Conservation (phyloP, 2,888 invertebrate genomes). For the Stenodera caucasica region DNA sequence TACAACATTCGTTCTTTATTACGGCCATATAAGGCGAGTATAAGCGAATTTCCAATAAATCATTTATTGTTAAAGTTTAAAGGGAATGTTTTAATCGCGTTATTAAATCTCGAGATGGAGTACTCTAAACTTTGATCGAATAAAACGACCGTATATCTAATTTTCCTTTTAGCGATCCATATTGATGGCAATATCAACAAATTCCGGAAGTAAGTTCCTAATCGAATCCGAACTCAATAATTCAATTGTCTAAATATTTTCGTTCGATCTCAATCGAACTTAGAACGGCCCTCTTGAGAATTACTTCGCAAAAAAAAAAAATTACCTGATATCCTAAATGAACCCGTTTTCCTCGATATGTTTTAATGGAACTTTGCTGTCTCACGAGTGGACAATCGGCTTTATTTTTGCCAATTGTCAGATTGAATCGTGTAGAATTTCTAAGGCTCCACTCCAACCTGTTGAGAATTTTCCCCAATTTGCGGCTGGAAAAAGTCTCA, state of each 20-base stretch:
- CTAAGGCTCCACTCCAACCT: too few species aligned
- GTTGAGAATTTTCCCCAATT: too few species aligned
- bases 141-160: background rate
- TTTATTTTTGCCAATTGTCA: background rate
- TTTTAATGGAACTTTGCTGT: background rate
- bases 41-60: constrained; percentile 6
- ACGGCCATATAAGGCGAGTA: background rate
- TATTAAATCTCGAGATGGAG: background rate
- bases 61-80: constrained; percentile 8
- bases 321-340: background rate
- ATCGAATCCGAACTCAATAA: background rate
- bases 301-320: background rate
- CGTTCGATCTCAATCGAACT: background rate
- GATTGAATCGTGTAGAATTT: background rate
- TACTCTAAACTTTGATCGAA: background rate
- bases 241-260: background rate
- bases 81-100: background rate
- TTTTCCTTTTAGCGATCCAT: background rate
- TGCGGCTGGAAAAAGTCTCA: too few species aligned
- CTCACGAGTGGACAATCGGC: background rate
- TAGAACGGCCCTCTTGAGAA: background rate
- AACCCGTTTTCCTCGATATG: background rate
- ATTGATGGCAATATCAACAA: too few species aligned
- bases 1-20: constrained; percentile 15
- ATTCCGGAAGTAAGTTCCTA: too few species aligned